Evolutionary conservation across 1,140 invertebrate genomes (phyloP).

Genomic region (Procambarus virginalis): DNA sequence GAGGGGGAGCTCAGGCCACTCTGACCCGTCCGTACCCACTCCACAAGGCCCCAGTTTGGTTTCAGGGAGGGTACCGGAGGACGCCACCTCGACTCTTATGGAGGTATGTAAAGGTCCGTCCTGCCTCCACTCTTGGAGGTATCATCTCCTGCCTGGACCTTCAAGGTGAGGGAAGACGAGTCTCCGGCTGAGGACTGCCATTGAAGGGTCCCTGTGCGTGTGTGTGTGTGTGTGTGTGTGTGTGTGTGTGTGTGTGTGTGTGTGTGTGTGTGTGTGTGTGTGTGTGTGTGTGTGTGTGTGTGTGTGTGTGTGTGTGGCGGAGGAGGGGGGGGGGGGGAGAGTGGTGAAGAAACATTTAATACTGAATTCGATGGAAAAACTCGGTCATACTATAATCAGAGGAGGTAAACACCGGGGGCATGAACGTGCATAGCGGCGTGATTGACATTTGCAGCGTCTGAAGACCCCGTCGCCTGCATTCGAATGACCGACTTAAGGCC

Average conservation of each 20-base stretch:
- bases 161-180: neutral
- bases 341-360: neutral
- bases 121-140: conserved; percentile 35
- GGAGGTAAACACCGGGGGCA: neutral
- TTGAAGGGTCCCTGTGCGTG: too few species aligned
- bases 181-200: too few species aligned
- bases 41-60: conserved; percentile 1
- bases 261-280: neutral
- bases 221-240: neutral
- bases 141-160: conserved; percentile 27
- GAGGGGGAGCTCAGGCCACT: conserved; percentile 8
- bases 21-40: neutral
- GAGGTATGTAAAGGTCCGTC: conserved; percentile 42
- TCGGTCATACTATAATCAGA: neutral
- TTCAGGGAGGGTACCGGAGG: neutral
- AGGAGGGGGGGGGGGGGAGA: neutral
- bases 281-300: neutral
- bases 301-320: neutral
- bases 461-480: neutral
- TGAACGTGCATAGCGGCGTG: neutral
- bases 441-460: conserved; percentile 20
- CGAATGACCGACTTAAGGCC: neutral
- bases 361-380: neutral
- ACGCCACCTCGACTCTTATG: conserved; percentile 3
- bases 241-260: neutral